Evolutionary conservation across 2,888 invertebrate genomes (phyloP).

Genomic region (Teleogryllus oceanicus): DNA sequence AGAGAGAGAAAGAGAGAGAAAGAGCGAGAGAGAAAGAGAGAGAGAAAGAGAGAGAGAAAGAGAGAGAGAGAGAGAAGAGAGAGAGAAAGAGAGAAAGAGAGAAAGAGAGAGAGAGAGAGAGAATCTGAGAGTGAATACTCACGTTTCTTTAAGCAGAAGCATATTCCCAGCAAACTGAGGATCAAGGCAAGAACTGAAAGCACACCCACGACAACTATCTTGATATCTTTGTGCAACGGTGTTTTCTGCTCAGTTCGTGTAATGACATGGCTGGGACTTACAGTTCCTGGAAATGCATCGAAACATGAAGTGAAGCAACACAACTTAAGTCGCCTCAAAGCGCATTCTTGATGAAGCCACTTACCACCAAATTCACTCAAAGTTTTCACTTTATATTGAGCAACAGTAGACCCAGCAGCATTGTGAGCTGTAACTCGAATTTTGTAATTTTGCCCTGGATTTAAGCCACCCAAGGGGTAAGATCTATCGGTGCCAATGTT

Average conservation of each 20-base stretch:
- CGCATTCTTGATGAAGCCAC: neutral
- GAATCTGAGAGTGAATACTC: slow-evolving; percentile 29
- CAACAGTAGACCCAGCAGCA: slow-evolving; percentile 60
- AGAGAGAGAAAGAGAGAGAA: no score
- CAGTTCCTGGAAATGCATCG: slow-evolving; percentile 41
- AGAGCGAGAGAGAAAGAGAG: no score
- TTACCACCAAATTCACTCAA: slow-evolving; percentile 45
- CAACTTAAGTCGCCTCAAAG: neutral
- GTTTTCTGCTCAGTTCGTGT: slow-evolving; percentile 26
- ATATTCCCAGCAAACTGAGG: slow-evolving; percentile 38
- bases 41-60: no score
- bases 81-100: no score
- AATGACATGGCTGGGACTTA: slow-evolving; percentile 32
- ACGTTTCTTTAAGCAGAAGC: slow-evolving; percentile 41
- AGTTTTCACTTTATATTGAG: slow-evolving; percentile 58
- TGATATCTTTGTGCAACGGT: slow-evolving; percentile 40
- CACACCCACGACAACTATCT: slow-evolving; percentile 40
- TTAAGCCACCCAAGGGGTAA: slow-evolving; percentile 51
- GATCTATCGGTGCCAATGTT: slow-evolving; percentile 3
- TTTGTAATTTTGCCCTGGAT: slow-evolving; percentile 52
- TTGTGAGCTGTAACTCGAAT: slow-evolving; percentile 59
- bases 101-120: no score
- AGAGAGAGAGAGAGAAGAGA: no score
- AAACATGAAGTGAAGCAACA: neutral
- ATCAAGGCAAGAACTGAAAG: slow-evolving; percentile 39